phyloP scores from a whole-genome alignment of 2,797 vertebrate species.

The Sorex maritimensis region DNA sequence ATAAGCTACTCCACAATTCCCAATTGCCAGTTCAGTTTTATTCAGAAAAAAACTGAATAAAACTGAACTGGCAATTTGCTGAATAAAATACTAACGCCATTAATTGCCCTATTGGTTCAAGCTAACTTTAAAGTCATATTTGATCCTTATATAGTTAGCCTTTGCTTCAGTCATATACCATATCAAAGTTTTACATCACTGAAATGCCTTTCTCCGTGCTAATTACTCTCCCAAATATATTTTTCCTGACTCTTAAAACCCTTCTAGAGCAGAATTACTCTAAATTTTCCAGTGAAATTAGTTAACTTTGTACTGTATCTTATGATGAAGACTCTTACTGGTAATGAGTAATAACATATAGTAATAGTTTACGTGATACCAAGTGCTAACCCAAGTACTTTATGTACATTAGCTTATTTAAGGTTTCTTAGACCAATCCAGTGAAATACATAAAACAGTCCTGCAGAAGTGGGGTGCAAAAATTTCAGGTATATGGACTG shows the following conservation, averaged over 20 bases:
- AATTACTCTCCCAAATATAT: neutral
- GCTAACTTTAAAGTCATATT: neutral
- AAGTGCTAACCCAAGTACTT: neutral
- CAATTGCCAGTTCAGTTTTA: conserved; percentile 5
- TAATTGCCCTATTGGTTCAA: neutral
- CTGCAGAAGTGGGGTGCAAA: neutral
- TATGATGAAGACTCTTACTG: neutral
- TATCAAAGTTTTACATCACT: no score
- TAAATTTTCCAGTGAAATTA: neutral
- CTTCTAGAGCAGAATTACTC: neutral
- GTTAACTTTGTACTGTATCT: neutral
- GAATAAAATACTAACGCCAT: conserved; percentile 29
- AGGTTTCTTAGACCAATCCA: neutral
- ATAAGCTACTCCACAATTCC: neutral
- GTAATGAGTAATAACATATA: conserved; percentile 16
- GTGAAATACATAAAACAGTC: neutral
- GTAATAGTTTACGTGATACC: conserved; percentile 23
- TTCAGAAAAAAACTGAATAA: no score
- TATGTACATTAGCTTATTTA: neutral
- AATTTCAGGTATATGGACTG: no score
- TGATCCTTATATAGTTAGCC: neutral
- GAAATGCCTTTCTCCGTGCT: neutral
- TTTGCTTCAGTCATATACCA: conserved; percentile 3
- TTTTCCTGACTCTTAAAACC: neutral
- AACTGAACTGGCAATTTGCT: neutral